Evolutionary conservation across 2,113 vertebrate species (phyloP), one percentile per base, ranked within the genome.

Genomic region (Cyanoramphus novaezelandiae): DNA sequence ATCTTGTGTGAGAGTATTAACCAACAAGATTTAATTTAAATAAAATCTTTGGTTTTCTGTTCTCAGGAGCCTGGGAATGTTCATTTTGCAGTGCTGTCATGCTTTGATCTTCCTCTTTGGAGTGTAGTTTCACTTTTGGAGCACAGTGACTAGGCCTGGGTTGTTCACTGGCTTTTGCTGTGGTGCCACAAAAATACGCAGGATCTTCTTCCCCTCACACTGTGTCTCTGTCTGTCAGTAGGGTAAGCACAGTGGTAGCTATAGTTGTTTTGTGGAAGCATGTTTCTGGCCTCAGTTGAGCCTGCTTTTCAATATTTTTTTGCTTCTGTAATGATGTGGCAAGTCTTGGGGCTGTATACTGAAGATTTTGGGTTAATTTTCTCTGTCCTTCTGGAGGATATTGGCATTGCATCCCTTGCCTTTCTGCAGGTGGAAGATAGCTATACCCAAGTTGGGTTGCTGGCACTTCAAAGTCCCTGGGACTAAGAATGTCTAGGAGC

Each of bases 151-250:
- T 44, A 27, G 28, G 5, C 10, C 19, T 67, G n/a, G 29, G 39
- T 74, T 15, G 25, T 41, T 83, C 28, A 7, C 20, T 53, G 9
- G 46, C 24, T 76, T 70, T 86, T 83, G 41, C 53, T 57, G 63
- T 67, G 79, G 21, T 80, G 67, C 57, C 1, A 2, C 67, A 62
- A 41, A 82, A 68, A 33, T 7, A 8, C 0, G 0, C 0, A 0
- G 18, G 7, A 21, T 80, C 24, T 60, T 55, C 29, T 43, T 53
- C 60, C 17, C 12, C 1, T 37, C 13, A 5, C 4, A 0, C 4
- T 2, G 4, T 2, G 1, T 31, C 7, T 41, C 23, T 46, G 17
- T 33, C 33, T 24, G 4, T 63, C 62, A 43, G 62, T 37, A 29
- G 31, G n/a, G 31, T 72, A 39, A 75, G 78, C 7, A 5, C 3